Percentiles rank a stretch among this genome's conserved stretches.
These are phyloP conservation scores for Drosophila micromelanica DNA, from an alignment of 1,140 invertebrate species.

Conservation along the genomic window DNA sequence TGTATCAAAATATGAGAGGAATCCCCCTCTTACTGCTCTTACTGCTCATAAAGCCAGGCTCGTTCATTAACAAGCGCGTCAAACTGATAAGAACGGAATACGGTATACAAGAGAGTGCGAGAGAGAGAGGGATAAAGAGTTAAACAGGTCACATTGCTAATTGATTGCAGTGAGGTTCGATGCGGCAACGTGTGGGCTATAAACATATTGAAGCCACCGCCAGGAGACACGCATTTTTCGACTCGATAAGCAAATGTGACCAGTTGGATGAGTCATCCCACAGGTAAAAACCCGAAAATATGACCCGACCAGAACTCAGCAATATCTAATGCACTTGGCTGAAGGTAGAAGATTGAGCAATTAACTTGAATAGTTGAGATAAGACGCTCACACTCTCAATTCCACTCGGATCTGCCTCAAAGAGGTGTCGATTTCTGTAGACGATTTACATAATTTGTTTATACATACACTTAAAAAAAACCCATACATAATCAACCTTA, in stretches of 20 bases:
- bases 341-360: conserved; percentile 69
- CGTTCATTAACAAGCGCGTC: conserved; percentile 81
- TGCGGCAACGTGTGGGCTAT: conserved; percentile 67
- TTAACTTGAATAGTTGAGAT: conserved; percentile 77
- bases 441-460: conserved; percentile 1
- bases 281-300: conserved; percentile 3
- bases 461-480: background rate
- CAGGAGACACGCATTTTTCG: conserved; percentile 78
- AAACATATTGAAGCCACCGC: conserved; percentile 79
- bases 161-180: conserved; percentile 70
- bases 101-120: background rate
- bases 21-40: background rate
- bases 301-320: conserved; percentile 17
- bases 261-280: conserved; percentile 24
- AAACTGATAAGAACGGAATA: conserved; percentile 60
- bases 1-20: conserved; percentile 76
- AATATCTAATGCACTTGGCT: conserved; percentile 44
- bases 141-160: conserved; percentile 81
- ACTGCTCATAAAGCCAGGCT: conserved; percentile 28
- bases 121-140: conserved; percentile 5
- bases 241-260: conserved; percentile 64
- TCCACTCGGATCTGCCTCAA: background rate
- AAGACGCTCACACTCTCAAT: conserved; percentile 31
- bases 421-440: conserved; percentile 46
- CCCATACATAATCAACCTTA: too few species aligned